Evolutionary conservation across 1,140 invertebrate species (phyloP).

Genomic region (Oedothorax gibbosus): DNA sequence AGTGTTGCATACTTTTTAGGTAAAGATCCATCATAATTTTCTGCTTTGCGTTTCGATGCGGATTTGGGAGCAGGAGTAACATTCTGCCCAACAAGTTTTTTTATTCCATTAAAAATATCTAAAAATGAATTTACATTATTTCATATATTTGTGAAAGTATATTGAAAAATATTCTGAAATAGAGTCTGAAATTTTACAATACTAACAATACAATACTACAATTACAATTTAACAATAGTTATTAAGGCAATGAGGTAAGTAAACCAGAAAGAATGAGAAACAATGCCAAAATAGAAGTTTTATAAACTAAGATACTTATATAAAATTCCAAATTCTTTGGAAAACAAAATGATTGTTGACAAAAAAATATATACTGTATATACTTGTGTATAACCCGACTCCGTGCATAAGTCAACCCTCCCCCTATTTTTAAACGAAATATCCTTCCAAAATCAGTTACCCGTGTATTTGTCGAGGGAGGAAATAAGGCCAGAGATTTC

Average conservation of each 20-base stretch:
- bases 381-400: too few relatives aligned
- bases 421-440: too few relatives aligned
- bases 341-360: too few relatives aligned
- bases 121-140: slow-evolving; percentile 55
- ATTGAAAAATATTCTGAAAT: neutral
- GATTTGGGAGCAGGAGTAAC: slow-evolving; percentile 63
- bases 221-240: neutral
- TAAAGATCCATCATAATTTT: slow-evolving; percentile 54
- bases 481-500: too few relatives aligned
- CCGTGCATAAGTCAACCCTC: too few relatives aligned
- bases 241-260: neutral
- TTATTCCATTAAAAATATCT: slow-evolving; percentile 82
- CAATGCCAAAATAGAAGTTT: neutral
- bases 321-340: too few relatives aligned
- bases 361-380: too few relatives aligned
- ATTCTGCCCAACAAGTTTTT: slow-evolving; percentile 76
- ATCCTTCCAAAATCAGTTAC: too few relatives aligned
- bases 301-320: neutral
- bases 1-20: slow-evolving; percentile 50
- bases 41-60: slow-evolving; percentile 75
- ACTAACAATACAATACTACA: too few relatives aligned
- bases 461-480: too few relatives aligned
- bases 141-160: neutral
- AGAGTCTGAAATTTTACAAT: neutral
- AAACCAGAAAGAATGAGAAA: neutral